A percentile compares a stretch with the other conserved stretches of the same genome.
phyloP scores from a whole-genome alignment of 2,797 vertebrate genomes.

The Gymnoscopelus braueri region DNA sequence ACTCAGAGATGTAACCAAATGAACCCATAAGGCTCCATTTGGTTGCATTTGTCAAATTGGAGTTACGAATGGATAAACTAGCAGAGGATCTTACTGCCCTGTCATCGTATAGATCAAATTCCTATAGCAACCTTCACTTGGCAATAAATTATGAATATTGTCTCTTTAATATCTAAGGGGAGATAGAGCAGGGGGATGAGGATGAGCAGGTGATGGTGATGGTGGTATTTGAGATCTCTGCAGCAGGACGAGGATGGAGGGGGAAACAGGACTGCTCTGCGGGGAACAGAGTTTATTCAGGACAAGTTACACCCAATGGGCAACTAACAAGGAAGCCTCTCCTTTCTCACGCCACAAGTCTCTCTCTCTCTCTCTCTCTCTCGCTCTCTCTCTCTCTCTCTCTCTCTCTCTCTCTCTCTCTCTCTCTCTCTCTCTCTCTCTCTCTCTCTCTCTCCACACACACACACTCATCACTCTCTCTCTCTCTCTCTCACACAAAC shows the following conservation, averaged over 20 bases:
- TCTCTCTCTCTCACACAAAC: constrained; percentile 26
- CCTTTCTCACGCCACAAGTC: constrained; percentile 14
- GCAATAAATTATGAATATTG: too few relatives aligned
- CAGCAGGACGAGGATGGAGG: constrained; percentile 52
- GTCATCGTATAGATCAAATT: too few relatives aligned
- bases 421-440: constrained; percentile 1
- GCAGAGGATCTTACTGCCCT: too few relatives aligned
- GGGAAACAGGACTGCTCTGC: constrained; percentile 49
- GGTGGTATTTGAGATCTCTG: constrained; percentile 34
- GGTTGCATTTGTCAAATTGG: background rate
- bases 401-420: constrained; percentile 22
- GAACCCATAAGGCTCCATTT: too few relatives aligned
- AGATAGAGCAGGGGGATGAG: background rate
- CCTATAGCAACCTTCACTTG: too few relatives aligned
- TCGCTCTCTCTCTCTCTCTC: constrained; percentile 2
- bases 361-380: constrained; percentile 34
- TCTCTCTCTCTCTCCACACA: constrained; percentile 19
- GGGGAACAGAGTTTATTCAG: constrained; percentile 77
- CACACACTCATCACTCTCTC: constrained; percentile 15
- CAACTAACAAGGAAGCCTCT: constrained; percentile 38
- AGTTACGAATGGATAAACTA: too few relatives aligned
- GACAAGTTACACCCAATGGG: constrained; percentile 64
- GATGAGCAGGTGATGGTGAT: constrained; percentile 8
- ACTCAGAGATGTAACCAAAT: too few relatives aligned
- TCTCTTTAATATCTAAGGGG: background rate